Percentiles rank a stretch among this genome's conserved stretches.
Evolutionary conservation across 1,140 invertebrate genomes (phyloP).

Genomic region (Magallana angulata): DNA sequence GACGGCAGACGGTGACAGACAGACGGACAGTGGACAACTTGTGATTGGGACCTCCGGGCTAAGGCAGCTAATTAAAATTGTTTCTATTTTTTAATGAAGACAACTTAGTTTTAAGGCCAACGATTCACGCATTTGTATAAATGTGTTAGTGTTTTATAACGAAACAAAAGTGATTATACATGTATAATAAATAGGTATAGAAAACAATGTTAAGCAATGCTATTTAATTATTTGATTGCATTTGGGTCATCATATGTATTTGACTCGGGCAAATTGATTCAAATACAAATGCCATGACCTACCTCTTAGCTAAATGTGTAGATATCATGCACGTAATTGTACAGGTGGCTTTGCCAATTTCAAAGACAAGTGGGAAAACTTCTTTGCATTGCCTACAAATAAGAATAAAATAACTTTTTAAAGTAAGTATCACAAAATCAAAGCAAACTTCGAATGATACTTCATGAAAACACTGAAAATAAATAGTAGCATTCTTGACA

Average conservation of each 20-base stretch:
- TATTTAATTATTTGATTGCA: background rate
- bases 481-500: background rate
- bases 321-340: background rate
- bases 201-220: too few species aligned
- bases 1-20: background rate
- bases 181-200: too few species aligned
- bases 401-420: background rate
- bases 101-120: too few species aligned
- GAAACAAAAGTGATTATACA: too few species aligned
- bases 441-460: background rate
- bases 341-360: background rate
- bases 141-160: too few species aligned
- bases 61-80: too few species aligned
- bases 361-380: background rate
- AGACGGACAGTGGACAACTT: background rate
- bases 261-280: background rate
- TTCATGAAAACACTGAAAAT: background rate
- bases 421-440: background rate
- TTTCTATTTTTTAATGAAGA: too few species aligned
- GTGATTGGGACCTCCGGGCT: background rate
- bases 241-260: background rate
- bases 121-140: too few species aligned
- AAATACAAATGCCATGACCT: background rate
- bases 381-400: slow-evolving; percentile 5
- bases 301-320: background rate